A percentile compares a stretch with the other conserved stretches of the same genome.
Conservation (phyloP, 2,797 vertebrate species). For the Squalus acanthias region DNA sequence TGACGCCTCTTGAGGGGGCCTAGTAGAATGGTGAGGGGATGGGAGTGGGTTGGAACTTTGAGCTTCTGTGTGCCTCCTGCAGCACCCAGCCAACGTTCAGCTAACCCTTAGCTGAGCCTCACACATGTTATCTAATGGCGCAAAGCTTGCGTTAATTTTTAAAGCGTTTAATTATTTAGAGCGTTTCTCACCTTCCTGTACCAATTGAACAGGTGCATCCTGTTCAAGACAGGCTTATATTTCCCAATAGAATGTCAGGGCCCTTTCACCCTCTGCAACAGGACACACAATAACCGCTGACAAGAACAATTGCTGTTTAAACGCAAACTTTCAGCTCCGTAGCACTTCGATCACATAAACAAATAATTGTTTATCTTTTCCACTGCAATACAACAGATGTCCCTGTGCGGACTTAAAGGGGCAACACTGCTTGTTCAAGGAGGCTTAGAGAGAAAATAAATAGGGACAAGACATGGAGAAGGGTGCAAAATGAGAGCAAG, state of each 20-base stretch:
- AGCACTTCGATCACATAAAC: neutral
- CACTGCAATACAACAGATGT: neutral
- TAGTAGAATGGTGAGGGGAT: neutral
- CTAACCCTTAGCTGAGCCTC: neutral
- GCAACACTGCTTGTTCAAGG: neutral
- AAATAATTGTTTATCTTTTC: neutral
- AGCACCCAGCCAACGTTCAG: neutral
- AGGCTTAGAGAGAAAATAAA: neutral
- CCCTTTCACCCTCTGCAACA: neutral
- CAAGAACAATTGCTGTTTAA: neutral
- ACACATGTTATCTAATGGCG: too few species aligned
- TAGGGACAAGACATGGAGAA: neutral
- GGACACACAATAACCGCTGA: neutral
- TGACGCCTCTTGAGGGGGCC: neutral
- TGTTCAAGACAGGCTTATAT: neutral
- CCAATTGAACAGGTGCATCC: slow-evolving; percentile 2
- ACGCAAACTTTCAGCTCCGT: neutral
- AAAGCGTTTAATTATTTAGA: neutral
- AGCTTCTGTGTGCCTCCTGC: neutral
- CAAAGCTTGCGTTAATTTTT: neutral
- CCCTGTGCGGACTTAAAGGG: neutral
- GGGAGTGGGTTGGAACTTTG: neutral
- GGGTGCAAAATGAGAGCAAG: neutral
- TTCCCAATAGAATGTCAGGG: neutral
- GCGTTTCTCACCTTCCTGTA: neutral